These are phyloP conservation scores for Takifugu rubripes DNA, from an alignment of 2,797 vertebrate species.

Conservation along the genomic window DNA sequence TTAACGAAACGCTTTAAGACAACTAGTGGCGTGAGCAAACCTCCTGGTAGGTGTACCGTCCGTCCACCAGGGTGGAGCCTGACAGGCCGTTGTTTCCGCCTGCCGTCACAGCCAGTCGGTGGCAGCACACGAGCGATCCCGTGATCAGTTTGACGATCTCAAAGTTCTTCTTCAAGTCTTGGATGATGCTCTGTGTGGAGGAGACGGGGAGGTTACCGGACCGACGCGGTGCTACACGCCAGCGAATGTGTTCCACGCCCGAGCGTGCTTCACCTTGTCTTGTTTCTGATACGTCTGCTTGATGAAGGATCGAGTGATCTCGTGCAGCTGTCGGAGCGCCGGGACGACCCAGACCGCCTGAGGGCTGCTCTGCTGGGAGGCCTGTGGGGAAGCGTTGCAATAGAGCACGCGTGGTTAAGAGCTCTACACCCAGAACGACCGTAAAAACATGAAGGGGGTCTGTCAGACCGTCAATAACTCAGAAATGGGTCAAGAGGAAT, in stretches of 20 bases:
- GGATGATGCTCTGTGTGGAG: slow-evolving; percentile 89
- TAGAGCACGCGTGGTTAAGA: slow-evolving; percentile 3
- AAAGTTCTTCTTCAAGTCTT: slow-evolving; percentile 99
- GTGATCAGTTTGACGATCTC: slow-evolving; percentile 98
- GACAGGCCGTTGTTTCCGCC: slow-evolving; percentile 86
- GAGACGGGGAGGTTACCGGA: slow-evolving; percentile 2
- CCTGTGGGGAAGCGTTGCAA: slow-evolving; percentile 66
- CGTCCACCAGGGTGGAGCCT: slow-evolving; percentile 87
- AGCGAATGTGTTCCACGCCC: not conserved
- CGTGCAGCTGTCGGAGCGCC: slow-evolving; percentile 94
- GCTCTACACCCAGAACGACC: slow-evolving; percentile 5
- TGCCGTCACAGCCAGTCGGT: slow-evolving; percentile 86
- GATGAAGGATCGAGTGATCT: slow-evolving; percentile 98
- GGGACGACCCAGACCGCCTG: slow-evolving; percentile 98
- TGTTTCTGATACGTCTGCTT: slow-evolving; percentile 99
- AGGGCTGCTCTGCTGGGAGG: slow-evolving; percentile 92
- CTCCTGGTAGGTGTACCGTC: slow-evolving; percentile 95
- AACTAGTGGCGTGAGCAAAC: slow-evolving; percentile 56
- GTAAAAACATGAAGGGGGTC: slow-evolving; percentile 9
- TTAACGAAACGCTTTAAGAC: not conserved
- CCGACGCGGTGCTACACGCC: too few relatives aligned
- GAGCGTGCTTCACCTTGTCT: slow-evolving; percentile 84
- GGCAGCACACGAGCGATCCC: slow-evolving; percentile 92
- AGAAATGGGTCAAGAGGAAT: slow-evolving; percentile 20
- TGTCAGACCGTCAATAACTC: slow-evolving; percentile 13